Conservation (phyloP, 2,888 invertebrate genomes). For the Aelia acuminata region DNA sequence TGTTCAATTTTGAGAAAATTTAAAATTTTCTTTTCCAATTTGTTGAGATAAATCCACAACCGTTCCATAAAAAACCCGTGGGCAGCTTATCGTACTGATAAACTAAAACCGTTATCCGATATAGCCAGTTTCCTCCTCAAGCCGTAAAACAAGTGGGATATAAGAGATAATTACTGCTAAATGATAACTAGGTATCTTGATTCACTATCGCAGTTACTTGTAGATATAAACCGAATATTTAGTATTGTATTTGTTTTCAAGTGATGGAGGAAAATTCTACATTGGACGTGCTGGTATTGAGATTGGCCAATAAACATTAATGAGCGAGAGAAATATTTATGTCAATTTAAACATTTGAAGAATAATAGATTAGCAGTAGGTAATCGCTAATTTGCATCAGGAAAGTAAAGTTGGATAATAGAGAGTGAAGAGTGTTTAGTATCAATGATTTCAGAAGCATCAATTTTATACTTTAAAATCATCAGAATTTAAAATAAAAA, state of each 20-base stretch:
- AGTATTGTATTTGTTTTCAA: too few relatives aligned
- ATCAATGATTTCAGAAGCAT: too few relatives aligned
- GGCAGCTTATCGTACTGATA: slow-evolving; percentile 31
- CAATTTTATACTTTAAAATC: too few relatives aligned
- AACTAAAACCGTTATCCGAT: slow-evolving; percentile 38
- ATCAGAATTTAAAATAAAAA: too few relatives aligned
- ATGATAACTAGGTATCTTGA: neutral
- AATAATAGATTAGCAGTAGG: neutral
- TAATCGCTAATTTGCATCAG: too few relatives aligned
- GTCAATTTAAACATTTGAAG: too few relatives aligned
- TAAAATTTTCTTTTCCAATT: neutral
- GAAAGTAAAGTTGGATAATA: too few relatives aligned
- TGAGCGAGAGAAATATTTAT: too few relatives aligned
- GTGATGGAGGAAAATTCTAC: too few relatives aligned
- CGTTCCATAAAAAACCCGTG: neutral
- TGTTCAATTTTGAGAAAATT: neutral
- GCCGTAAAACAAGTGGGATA: neutral
- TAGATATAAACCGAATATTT: neutral
- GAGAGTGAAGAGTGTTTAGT: too few relatives aligned
- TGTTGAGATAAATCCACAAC: neutral
- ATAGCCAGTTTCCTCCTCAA: neutral
- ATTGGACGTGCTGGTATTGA: too few relatives aligned
- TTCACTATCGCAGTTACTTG: neutral
- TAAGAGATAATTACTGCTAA: slow-evolving; percentile 12
- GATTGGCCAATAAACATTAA: too few relatives aligned